Evolutionary conservation across 2,888 invertebrate genomes (phyloP).

Genomic region (Ophion slaviceki): DNA sequence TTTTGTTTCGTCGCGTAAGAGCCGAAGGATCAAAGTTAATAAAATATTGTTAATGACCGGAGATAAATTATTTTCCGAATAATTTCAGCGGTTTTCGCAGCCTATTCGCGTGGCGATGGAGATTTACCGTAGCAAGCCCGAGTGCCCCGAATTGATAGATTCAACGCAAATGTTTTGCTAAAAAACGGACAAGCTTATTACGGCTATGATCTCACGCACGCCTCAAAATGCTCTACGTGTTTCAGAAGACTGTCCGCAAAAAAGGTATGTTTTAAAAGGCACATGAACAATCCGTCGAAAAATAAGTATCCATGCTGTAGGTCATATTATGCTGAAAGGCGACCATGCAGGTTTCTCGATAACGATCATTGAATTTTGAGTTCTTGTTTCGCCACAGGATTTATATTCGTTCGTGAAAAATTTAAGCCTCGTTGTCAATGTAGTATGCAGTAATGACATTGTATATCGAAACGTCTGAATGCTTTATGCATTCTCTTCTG

Average conservation of each 20-base stretch:
- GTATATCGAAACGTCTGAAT: not conserved
- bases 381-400: not conserved
- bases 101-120: constrained; percentile 20
- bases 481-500: not conserved
- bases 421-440: too few relatives aligned
- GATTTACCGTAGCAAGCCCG: constrained; percentile 6
- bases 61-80: not conserved
- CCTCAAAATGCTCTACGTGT: constrained; percentile 10
- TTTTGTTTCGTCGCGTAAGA: not conserved
- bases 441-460: not conserved
- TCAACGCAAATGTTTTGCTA: constrained; percentile 24
- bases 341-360: too few relatives aligned
- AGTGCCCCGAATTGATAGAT: constrained; percentile 15
- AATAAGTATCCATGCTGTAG: not conserved
- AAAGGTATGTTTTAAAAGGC: constrained; percentile 5
- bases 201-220: constrained; percentile 23
- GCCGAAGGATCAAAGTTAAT: not conserved
- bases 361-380: not conserved
- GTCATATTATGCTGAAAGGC: not conserved
- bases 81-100: constrained; percentile 23
- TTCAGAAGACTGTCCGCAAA: constrained; percentile 10
- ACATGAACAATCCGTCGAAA: not conserved
- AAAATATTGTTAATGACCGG: not conserved
- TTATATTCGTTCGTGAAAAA: not conserved
- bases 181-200: constrained; percentile 10